These are phyloP conservation scores for Drosophila obscura DNA, from an alignment of 1,140 invertebrate species.

Conservation along the genomic window DNA sequence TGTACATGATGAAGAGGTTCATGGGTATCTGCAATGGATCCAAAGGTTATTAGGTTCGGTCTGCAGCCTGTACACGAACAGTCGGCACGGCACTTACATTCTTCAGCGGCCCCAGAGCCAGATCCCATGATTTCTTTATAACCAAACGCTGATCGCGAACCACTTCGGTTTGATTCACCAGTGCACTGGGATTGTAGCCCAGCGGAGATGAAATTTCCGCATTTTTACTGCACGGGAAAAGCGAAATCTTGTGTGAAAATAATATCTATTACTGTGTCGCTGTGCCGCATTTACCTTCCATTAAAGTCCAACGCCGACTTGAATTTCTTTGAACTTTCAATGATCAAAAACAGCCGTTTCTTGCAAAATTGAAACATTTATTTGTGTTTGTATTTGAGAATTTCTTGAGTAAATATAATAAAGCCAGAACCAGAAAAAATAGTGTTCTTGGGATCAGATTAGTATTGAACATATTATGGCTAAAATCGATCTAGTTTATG, in stretches of 20 bases:
- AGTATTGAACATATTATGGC: slow-evolving; percentile 21
- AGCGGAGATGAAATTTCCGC: slow-evolving; percentile 90
- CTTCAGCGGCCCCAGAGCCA: slow-evolving; percentile 94
- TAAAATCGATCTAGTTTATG: slow-evolving; percentile 14
- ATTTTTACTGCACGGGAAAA: slow-evolving; percentile 64
- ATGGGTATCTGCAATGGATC: slow-evolving; percentile 89
- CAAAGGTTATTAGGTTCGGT: slow-evolving; percentile 2
- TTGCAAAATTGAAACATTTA: too few species aligned
- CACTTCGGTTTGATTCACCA: slow-evolving; percentile 89
- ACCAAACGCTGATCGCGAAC: slow-evolving; percentile 92
- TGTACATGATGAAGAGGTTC: slow-evolving; percentile 99
- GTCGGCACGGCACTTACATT: slow-evolving; percentile 49
- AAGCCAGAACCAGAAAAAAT: too few species aligned
- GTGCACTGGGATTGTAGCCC: slow-evolving; percentile 90
- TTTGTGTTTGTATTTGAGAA: too few species aligned
- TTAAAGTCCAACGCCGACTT: slow-evolving; percentile 82
- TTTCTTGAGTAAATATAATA: too few species aligned
- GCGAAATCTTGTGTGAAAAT: slow-evolving; percentile 1
- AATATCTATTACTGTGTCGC: neutral
- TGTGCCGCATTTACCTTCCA: slow-evolving; percentile 43
- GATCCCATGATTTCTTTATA: slow-evolving; percentile 98
- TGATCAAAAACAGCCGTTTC: too few species aligned
- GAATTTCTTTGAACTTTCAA: slow-evolving; percentile 53
- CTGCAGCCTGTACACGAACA: neutral
- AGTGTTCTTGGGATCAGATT: neutral